phyloP scores from a whole-genome alignment of 2,113 vertebrate species.

The Perccottus glenii region DNA sequence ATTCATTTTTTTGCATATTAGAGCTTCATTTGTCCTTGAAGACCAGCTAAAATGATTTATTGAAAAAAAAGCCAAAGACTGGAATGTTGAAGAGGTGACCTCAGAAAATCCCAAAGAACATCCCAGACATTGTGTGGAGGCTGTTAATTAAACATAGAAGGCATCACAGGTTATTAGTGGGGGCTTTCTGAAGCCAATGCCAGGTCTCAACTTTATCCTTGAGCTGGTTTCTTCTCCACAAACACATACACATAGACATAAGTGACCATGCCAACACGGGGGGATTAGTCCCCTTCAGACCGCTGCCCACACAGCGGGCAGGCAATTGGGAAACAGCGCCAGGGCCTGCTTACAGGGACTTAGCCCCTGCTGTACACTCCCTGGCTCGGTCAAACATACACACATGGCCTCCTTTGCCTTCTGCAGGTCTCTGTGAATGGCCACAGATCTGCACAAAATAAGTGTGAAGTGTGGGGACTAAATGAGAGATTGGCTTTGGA shows the following conservation, averaged over 20 bases:
- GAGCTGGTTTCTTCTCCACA: constrained; percentile 47
- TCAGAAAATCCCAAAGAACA: constrained; percentile 15
- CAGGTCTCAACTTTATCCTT: constrained; percentile 54
- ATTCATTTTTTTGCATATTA: no score
- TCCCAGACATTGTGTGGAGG: constrained; percentile 29
- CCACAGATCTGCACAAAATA: constrained; percentile 32
- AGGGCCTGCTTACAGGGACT: constrained; percentile 74
- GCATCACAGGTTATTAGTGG: constrained; percentile 42
- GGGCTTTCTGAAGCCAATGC: constrained; percentile 40
- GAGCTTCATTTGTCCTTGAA: no score
- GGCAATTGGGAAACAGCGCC: constrained; percentile 65
- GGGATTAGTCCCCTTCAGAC: constrained; percentile 67
- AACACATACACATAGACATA: constrained; percentile 57
- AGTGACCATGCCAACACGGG: constrained; percentile 59
- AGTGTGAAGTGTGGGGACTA: constrained; percentile 26
- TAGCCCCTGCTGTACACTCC: constrained; percentile 66
- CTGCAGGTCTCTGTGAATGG: constrained; percentile 23
- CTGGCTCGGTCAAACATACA: constrained; percentile 55
- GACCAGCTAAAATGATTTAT: no score
- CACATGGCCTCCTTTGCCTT: constrained; percentile 45
- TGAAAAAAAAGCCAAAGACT: background rate
- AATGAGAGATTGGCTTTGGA: constrained; percentile 15
- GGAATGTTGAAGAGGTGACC: constrained; percentile 25
- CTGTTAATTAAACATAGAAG: constrained; percentile 31
- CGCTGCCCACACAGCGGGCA: constrained; percentile 57